These are phyloP conservation scores for Scaptomyza polygonia DNA, from an alignment of 2,888 invertebrate genomes.

Conservation along the genomic window DNA sequence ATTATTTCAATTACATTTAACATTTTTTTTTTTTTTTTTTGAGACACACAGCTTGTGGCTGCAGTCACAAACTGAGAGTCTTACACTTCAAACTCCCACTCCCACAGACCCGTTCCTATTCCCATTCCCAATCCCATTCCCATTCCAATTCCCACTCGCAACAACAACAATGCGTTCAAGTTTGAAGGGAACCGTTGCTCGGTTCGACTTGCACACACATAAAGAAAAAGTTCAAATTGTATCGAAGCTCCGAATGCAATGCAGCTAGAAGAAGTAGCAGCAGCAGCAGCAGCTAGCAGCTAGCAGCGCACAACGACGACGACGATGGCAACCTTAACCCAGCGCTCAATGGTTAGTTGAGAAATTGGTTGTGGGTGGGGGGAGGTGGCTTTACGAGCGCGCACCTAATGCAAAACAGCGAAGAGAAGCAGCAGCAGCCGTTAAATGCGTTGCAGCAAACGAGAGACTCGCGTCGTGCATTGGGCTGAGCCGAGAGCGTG, in stretches of 20 bases:
- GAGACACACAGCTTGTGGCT: conserved; percentile 1
- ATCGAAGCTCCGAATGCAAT: conserved; percentile 67
- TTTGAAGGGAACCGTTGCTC: conserved; percentile 23
- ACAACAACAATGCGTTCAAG: conserved; percentile 20
- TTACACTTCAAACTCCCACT: not conserved
- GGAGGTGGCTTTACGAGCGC: conserved; percentile 16
- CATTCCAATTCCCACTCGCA: not conserved
- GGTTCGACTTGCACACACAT: conserved; percentile 57
- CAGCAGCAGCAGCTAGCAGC: conserved; percentile 32
- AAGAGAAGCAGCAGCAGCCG: conserved; percentile 36
- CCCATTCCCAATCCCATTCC: not conserved
- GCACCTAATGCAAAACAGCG: conserved; percentile 63
- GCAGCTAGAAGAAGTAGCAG: conserved; percentile 34
- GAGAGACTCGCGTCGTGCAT: conserved; percentile 46
- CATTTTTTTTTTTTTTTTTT: too few relatives aligned
- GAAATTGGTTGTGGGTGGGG: not conserved
- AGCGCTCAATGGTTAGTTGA: conserved; percentile 41
- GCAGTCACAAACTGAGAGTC: not conserved
- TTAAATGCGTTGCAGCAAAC: conserved; percentile 50
- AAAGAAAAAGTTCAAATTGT: conserved; percentile 78
- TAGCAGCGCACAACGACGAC: conserved; percentile 25
- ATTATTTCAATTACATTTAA: too few relatives aligned
- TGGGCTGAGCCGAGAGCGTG: conserved; percentile 37
- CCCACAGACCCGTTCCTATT: too few relatives aligned
- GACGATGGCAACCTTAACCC: conserved; percentile 61